Base-by-base conservation (phyloP, 2,888 invertebrate species). In the Ophonus ardosiacus region DNA sequence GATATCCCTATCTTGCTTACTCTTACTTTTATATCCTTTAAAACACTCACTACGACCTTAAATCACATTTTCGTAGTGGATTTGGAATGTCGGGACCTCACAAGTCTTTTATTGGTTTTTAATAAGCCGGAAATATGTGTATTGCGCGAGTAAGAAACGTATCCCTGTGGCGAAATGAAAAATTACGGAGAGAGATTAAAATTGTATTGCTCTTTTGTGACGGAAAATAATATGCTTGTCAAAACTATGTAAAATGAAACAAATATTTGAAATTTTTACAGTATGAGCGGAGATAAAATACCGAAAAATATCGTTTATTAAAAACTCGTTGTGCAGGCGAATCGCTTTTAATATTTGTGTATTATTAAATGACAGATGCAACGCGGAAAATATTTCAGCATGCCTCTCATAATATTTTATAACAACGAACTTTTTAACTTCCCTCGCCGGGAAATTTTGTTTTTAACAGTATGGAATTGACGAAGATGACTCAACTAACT, bases 211-310 rank as follows among this genome's bases (percentile, higher is more conserved):
- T 71, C 68, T 71, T 71, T 40, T 40, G 15, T 71, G 68, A 7
- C 18, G n/a, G 40, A 71, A 40, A 71, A 71, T 71, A 71, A 71
- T 71, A 71, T 71, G 68, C 68, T 71, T 71, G 68, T 71, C 68
- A 71, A 71, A 71, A 71, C 68, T 71, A 71, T 71, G 68, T 71
- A 71, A 40, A 71, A 71, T 71, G 68, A 71, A 71, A 71, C 68
- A 71, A 71, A 71, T 71, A 71, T 71, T 71, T 71, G 68, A 71
- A 71, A 71, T 71, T 71, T 71, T 71, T 71, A 71, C 68, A 38
- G 68, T 38, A 71, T 71, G 38, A 38, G 68, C 68, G 68, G 15
- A 15, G 63, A 63, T 63, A 63, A 71, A 71, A 71, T 71, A 71
- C 68, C 68, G 40, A 71, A 40, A 63, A 71, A 71, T 71, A 71